Base-by-base conservation (phyloP, 2,797 vertebrate species). In the Smutsia gigantea region DNA sequence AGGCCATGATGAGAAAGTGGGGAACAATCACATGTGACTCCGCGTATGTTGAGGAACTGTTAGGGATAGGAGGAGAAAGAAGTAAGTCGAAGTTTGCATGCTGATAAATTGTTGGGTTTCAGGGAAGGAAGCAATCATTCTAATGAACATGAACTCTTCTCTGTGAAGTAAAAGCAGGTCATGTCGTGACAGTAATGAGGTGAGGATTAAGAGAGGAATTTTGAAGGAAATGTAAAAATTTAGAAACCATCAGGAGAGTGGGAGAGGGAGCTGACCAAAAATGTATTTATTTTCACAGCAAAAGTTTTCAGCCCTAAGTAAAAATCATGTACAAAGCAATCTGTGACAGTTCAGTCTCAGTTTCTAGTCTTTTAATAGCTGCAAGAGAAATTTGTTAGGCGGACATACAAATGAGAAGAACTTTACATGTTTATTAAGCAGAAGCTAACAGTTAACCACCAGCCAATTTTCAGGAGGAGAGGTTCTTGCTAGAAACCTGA, bases 341-440 rank as follows among this genome's bases (percentile, higher is more conserved):
- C 25, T 53, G 4, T 92, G 59, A 51, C 7, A 88, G n/a, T 69
- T 97, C 21, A 77, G 71, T 46, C 19, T 83, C 25, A 51, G 31
- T 92, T 72, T 95, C 7, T 90, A 53, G 42, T 96, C 13, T 96
- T 90, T 61, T 64, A 79, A 9, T 82, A 84, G 29, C 31, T 86
- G 2, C 34, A 68, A 82, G 90, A 81, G 87, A 94, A 78, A 9
- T 57, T 64, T 27, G 19, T 77, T 53, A 68, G 81, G 27, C 77
- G 27, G 57, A 25, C 92, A 42, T n/a, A 57, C 37, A 94, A 55
- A 68, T 29, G 12, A 84, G 27, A 85, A 75, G 72, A 59, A 21
- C 27, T 89, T 74, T 53, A 29, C 46, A 2, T 87, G 27, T 85
- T 87, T 84, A 53, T 85, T 81, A 89, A 84, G 27, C 49, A 72